These are phyloP conservation scores for Julus scanicus DNA, from an alignment of 2,888 invertebrate species.

Conservation along the genomic window DNA sequence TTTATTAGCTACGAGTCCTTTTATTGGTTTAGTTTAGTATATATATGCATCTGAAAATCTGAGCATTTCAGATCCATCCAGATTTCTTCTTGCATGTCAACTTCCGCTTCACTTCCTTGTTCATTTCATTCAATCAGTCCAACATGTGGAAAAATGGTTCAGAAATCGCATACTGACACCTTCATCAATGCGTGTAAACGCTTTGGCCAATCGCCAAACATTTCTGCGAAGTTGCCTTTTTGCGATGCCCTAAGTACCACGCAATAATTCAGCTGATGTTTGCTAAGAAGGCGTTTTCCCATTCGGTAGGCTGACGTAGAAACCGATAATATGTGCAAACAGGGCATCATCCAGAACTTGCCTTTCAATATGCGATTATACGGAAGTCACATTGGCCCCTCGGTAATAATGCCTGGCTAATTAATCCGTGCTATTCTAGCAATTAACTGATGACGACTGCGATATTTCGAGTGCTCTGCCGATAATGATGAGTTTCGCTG, in stretches of 20 bases:
- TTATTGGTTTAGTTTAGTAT: too few species aligned
- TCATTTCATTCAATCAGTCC: background rate
- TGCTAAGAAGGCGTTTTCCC: background rate
- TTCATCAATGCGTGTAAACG: constrained; percentile 10
- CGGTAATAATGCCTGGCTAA: background rate
- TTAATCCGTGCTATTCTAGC: background rate
- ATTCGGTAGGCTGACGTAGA: background rate
- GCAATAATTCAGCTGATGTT: background rate
- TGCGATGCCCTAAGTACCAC: background rate
- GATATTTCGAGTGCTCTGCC: background rate
- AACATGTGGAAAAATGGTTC: background rate
- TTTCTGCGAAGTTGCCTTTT: background rate
- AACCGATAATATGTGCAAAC: background rate
- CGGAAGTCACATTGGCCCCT: background rate
- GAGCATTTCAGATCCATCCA: too few species aligned
- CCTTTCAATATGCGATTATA: background rate
- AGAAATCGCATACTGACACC: background rate
- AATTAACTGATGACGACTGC: constrained; percentile 9
- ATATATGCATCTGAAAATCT: too few species aligned
- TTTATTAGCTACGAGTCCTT: too few species aligned
- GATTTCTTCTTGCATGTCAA: too few species aligned
- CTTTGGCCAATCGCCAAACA: background rate
- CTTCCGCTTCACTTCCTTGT: background rate
- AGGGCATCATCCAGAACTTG: background rate
- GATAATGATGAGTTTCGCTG: background rate